phyloP scores from a whole-genome alignment of 2,113 vertebrate genomes.

The Herpetotheres cachinnans region DNA sequence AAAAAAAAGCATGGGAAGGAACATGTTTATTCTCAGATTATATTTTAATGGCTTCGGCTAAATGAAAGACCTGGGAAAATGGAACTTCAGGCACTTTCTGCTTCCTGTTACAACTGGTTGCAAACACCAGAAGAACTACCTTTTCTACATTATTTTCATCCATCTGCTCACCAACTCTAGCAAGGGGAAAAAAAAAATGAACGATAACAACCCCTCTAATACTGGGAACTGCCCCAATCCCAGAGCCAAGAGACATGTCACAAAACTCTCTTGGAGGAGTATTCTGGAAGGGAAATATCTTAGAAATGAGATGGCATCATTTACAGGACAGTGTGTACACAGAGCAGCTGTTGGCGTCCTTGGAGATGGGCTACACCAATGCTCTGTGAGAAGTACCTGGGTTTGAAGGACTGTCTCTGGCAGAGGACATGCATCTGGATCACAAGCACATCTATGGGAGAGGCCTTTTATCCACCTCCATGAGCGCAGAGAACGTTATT shows the following conservation, averaged over 20 bases:
- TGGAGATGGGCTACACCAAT: rapidly evolving
- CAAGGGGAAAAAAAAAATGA: neutral
- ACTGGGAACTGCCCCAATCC: neutral
- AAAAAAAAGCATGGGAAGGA: neutral
- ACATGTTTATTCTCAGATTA: neutral
- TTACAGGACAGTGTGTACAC: neutral
- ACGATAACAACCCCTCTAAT: neutral
- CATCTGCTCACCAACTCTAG: neutral
- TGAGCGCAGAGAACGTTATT: neutral
- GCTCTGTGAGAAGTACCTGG: neutral
- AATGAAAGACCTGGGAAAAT: neutral
- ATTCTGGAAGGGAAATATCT: neutral
- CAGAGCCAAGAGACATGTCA: neutral
- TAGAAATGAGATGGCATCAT: neutral
- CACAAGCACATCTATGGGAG: neutral
- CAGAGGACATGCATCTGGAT: neutral
- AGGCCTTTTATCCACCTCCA: neutral
- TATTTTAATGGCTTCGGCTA: neutral
- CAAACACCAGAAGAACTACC: neutral
- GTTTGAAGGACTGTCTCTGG: neutral
- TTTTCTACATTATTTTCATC: neutral
- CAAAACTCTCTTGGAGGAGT: neutral
- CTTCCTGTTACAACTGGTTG: neutral
- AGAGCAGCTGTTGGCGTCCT: neutral
- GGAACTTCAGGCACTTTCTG: neutral